Evolutionary conservation across 2,888 invertebrate genomes (phyloP), one percentile per base, ranked within the genome.

Genomic region (Ormia ochracea): DNA sequence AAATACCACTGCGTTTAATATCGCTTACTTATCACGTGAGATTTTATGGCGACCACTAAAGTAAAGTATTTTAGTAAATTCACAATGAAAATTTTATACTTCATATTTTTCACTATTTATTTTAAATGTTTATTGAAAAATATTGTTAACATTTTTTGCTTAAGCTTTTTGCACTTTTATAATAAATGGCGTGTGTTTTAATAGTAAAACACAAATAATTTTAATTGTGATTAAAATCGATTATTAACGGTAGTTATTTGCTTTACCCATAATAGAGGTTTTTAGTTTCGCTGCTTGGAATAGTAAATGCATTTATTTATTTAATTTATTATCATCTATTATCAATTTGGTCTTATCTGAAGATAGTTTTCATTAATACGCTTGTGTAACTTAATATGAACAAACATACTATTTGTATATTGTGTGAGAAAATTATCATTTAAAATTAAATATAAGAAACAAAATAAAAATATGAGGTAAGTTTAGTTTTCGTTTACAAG

Each of bases 281-380:
- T 9, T 48, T 4, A 3, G 21, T 26, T 7, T 10, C 38, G 14
- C 28, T 52, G 28, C 12, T 12, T 7, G 12, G 6, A 48, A 26
- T 12, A 26, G 14, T 28, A 59, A 41, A 52, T 63, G 10, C 3
- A 52, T 65, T 54, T 56, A 56, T 38, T 26, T 54, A 38, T 61
- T 41, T 61, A 36, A 36, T 36, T 69, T 61, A 43, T 69, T 69
- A 69, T 69, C 69, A 63, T 36, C 41, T 74, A 28, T 58, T 58
- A 26, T 63, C 38, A 28, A 4, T 45, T 52, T 66, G 52, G 45
- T 69, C 68, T 69, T 56, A 69, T 69, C 68, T 56, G 33, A 10
- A 23, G 45, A 50, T 17, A n/a, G 12, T 23, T 48, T 12, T n/a
- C 6, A 12, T 48, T n/a, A n/a, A n/a, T n/a, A n/a, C n/a, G n/a